phyloP scores from a whole-genome alignment of 2,888 invertebrate species.

The Steinernema carpocapsae region DNA sequence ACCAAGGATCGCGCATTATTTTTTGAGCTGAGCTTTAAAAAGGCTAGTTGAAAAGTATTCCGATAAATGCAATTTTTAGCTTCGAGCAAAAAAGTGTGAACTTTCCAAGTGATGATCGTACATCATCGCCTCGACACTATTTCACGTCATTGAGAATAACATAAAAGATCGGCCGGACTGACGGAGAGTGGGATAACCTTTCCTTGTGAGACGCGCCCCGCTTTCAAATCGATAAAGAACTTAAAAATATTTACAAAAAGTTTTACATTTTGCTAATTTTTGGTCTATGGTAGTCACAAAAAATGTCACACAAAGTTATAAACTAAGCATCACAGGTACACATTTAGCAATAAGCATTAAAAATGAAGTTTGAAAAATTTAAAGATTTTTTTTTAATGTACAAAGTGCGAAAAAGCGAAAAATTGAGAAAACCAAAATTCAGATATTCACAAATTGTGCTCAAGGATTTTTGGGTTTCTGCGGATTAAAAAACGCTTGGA shows the following conservation, averaged over 20 bases:
- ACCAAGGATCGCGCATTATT: too few relatives aligned
- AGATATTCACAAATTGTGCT: too few relatives aligned
- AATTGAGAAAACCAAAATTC: neutral
- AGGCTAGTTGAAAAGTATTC: too few relatives aligned
- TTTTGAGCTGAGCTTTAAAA: too few relatives aligned
- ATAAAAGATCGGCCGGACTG: neutral
- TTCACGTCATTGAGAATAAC: neutral
- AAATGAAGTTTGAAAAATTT: neutral
- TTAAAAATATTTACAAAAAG: too few relatives aligned
- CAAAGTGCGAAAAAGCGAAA: neutral
- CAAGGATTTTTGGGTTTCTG: too few relatives aligned
- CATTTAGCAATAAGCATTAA: neutral
- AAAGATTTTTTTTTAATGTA: neutral
- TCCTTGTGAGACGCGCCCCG: constrained; percentile 9
- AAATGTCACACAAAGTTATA: too few relatives aligned
- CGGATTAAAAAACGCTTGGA: too few relatives aligned
- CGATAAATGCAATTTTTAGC: too few relatives aligned
- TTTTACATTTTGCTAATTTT: too few relatives aligned
- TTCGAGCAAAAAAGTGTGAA: neutral
- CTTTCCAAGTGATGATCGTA: neutral
- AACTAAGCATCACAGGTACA: neutral
- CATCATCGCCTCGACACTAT: neutral
- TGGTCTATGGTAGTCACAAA: too few relatives aligned
- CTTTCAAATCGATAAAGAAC: too few relatives aligned
- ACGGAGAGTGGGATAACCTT: constrained; percentile 21